Conservation (phyloP, 1,140 invertebrate species). For the Himalopsyche phryganea region DNA sequence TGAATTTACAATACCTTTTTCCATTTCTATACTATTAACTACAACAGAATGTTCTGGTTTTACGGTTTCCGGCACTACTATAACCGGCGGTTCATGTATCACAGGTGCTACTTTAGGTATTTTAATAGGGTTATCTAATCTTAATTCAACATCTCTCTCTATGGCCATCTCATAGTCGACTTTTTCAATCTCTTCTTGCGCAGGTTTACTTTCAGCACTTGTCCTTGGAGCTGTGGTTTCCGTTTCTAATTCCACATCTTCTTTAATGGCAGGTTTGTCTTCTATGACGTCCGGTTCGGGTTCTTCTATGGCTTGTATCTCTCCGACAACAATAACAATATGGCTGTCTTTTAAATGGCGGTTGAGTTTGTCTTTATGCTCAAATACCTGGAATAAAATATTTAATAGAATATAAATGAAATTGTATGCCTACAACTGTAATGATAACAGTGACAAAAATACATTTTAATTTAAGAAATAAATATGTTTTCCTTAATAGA, state of each 20-base stretch:
- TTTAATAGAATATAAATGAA: neutral
- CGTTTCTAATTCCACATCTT: neutral
- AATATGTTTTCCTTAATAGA: too few species aligned
- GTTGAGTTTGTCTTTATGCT: constrained; percentile 31
- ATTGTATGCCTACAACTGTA: too few species aligned
- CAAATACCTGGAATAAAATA: constrained; percentile 26
- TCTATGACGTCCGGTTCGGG: neutral
- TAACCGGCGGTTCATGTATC: neutral
- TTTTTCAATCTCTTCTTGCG: neutral
- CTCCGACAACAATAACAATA: constrained; percentile 28
- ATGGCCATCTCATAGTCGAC: neutral
- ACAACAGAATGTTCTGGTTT: neutral
- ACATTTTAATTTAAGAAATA: too few species aligned
- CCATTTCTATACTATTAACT: neutral
- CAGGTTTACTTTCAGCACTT: neutral
- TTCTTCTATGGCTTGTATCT: constrained; percentile 19
- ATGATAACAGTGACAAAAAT: too few species aligned
- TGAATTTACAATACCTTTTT: neutral
- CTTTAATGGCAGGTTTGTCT: neutral
- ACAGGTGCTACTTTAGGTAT: neutral
- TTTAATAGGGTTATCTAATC: neutral
- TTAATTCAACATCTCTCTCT: neutral
- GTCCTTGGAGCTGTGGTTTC: too few species aligned
- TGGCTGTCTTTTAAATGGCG: constrained; percentile 30
- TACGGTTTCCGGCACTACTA: neutral